Percentiles rank a stretch among this genome's conserved stretches.
Conservation (phyloP, 2,888 invertebrate genomes). For the Yponomeuta evonymella region DNA sequence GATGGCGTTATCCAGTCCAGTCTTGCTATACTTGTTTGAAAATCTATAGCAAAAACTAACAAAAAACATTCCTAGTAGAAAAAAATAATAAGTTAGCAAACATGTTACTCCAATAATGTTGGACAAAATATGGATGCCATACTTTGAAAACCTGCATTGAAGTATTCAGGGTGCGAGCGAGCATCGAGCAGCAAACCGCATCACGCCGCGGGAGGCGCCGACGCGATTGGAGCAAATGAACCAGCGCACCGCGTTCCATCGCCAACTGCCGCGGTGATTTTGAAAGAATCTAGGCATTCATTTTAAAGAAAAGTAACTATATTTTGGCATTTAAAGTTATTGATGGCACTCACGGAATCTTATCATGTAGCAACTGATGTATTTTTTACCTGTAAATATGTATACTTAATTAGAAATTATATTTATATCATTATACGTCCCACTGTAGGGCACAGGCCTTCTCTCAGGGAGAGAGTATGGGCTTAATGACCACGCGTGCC, state of each 20-base stretch:
- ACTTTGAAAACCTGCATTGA: not conserved
- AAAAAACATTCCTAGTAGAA: too few species aligned
- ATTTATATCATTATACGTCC: too few species aligned
- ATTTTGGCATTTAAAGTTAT: too few species aligned
- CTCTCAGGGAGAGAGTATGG: too few species aligned
- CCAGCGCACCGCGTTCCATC: slow-evolving; percentile 35
- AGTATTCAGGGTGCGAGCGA: slow-evolving; percentile 20
- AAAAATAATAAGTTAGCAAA: slow-evolving; percentile 9
- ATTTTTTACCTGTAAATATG: too few species aligned
- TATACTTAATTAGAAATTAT: too few species aligned
- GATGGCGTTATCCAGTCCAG: too few species aligned
- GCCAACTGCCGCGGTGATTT: not conserved
- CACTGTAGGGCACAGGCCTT: too few species aligned
- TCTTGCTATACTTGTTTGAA: too few species aligned
- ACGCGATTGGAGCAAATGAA: slow-evolving; percentile 70
- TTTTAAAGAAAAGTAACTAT: not conserved
- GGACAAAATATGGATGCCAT: not conserved
- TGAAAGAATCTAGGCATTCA: not conserved
- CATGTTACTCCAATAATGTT: not conserved
- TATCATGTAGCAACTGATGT: not conserved
- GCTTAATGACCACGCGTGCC: too few species aligned
- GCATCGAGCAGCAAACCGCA: slow-evolving; percentile 24
- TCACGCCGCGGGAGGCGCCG: slow-evolving; percentile 28
- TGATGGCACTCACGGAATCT: not conserved
- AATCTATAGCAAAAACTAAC: too few species aligned